A percentile compares a stretch with the other conserved stretches of the same genome.
These are phyloP conservation scores for Elymnias hypermnestra DNA, from an alignment of 1,140 invertebrate species.

Conservation along the genomic window DNA sequence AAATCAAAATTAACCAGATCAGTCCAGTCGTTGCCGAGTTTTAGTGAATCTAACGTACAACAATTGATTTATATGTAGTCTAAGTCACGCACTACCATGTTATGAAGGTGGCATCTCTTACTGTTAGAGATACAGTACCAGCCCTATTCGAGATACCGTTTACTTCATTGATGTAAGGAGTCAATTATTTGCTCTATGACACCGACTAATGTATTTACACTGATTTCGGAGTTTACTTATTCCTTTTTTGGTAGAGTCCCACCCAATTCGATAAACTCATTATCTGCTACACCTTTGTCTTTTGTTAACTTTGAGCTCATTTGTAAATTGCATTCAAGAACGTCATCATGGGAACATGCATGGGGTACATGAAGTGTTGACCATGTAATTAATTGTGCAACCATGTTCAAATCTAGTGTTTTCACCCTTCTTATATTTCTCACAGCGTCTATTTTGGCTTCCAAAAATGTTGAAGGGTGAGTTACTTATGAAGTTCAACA, in stretches of 20 bases:
- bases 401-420: conserved; percentile 54
- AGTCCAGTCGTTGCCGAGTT: no score
- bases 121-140: no score
- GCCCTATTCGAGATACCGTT: conserved; percentile 8
- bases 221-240: conserved; percentile 52
- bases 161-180: conserved; percentile 23
- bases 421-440: conserved; percentile 40
- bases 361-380: conserved; percentile 25
- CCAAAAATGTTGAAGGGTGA: conserved; percentile 53
- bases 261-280: conserved; percentile 50
- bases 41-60: no score
- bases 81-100: no score
- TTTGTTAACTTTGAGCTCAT: conserved; percentile 42
- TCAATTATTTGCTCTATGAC: conserved; percentile 26
- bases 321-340: conserved; percentile 43
- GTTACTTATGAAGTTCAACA: conserved; percentile 12
- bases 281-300: conserved; percentile 46
- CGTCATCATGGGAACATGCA: conserved; percentile 23
- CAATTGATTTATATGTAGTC: no score
- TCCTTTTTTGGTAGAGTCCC: conserved; percentile 53
- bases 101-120: no score
- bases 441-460: conserved; percentile 41
- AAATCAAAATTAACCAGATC: no score
- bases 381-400: conserved; percentile 38
- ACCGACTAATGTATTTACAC: conserved; percentile 45